Evolutionary conservation across 1,140 invertebrate species (phyloP).

Genomic region (Pseudomyrmex sp.): DNA sequence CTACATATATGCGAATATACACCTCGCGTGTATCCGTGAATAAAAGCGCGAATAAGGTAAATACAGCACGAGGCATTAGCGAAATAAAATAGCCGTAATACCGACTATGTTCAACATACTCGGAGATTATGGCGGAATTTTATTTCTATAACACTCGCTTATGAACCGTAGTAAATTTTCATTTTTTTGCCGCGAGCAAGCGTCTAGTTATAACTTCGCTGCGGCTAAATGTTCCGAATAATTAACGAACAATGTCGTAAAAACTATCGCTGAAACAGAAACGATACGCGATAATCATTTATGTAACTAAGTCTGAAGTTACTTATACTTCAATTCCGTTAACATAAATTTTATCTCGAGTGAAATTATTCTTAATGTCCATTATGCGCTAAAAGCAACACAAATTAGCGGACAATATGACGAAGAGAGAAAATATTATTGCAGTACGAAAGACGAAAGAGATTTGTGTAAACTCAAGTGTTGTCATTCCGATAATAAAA

Average conservation of each 20-base stretch:
- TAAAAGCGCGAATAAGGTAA: conserved; percentile 69
- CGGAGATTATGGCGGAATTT: conserved; percentile 69
- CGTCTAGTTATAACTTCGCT: conserved; percentile 53
- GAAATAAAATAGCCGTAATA: conserved; percentile 71
- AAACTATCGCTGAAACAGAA: conserved; percentile 16
- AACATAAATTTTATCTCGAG: conserved; percentile 7
- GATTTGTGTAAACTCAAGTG: conserved; percentile 50
- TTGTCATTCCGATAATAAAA: conserved; percentile 78
- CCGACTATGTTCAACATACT: conserved; percentile 72
- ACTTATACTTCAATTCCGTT: background rate
- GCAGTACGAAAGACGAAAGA: conserved; percentile 42
- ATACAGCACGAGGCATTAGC: conserved; percentile 69
- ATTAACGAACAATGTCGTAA: conserved; percentile 35
- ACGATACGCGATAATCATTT: background rate
- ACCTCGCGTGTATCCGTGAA: conserved; percentile 67
- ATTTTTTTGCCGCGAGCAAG: conserved; percentile 54
- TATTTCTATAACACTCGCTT: conserved; percentile 60
- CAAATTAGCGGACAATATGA: conserved; percentile 74
- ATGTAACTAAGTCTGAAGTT: background rate
- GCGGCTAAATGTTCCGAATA: conserved; percentile 43
- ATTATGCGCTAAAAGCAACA: conserved; percentile 62
- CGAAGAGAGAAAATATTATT: conserved; percentile 78
- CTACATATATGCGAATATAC: conserved; percentile 7
- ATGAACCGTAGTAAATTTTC: conserved; percentile 63
- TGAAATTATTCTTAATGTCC: background rate